Conservation (phyloP, 2,888 invertebrate species). For the Baccha elongata region DNA sequence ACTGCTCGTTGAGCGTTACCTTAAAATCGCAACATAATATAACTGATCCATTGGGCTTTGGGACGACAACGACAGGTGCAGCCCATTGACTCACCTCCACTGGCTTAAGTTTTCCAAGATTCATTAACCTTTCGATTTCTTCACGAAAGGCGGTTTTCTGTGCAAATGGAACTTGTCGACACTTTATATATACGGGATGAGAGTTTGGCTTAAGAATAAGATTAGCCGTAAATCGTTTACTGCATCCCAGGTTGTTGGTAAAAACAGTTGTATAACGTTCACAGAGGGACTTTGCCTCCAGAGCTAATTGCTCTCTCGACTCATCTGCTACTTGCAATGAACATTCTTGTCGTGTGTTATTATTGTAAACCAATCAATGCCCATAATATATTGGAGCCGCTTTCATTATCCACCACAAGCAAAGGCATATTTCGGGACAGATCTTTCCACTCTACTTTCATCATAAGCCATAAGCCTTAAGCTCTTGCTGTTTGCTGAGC, state of each 20-base stretch:
- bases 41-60: background rate
- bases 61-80: background rate
- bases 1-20: background rate
- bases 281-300: background rate
- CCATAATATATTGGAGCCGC: too few relatives aligned
- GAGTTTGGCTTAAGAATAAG: background rate
- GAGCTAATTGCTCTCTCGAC: too few relatives aligned
- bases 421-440: too few relatives aligned
- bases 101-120: background rate
- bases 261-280: too few relatives aligned
- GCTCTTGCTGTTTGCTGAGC: too few relatives aligned
- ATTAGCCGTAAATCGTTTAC: background rate
- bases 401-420: too few relatives aligned
- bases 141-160: background rate
- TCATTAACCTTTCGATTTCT: background rate
- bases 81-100: background rate
- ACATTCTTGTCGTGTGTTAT: too few relatives aligned
- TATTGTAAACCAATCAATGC: too few relatives aligned
- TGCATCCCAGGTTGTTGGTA: background rate
- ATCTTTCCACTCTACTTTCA: too few relatives aligned
- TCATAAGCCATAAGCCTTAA: too few relatives aligned
- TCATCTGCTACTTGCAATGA: too few relatives aligned
- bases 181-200: background rate
- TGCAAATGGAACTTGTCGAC: background rate
- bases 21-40: too few relatives aligned